Evolutionary conservation across 92 coral and sea anemone species (phyloP).

Genomic region (Virgularia gustaviana): DNA sequence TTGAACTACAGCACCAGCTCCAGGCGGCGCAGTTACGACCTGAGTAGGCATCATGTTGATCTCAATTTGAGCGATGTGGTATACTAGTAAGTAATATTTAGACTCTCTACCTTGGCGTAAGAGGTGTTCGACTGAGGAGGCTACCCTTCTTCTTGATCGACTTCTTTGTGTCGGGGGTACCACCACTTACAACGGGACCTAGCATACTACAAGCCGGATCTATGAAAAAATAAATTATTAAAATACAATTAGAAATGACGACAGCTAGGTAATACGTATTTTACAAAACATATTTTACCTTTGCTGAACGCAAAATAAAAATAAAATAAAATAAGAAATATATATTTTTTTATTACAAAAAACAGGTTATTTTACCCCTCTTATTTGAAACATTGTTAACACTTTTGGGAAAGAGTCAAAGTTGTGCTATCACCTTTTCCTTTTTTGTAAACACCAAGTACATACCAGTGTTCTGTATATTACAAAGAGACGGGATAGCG

Average conservation of each 20-base stretch:
- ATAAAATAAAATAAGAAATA: too few species aligned
- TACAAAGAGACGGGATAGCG: too few species aligned
- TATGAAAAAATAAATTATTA: constrained; percentile 35
- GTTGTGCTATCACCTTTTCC: too few species aligned
- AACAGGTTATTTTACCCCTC: too few species aligned
- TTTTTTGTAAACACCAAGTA: too few species aligned
- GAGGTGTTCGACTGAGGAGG: constrained; percentile 87
- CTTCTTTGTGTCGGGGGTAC: constrained; percentile 43
- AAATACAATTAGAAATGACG: background rate
- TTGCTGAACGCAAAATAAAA: too few species aligned
- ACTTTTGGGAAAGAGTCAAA: too few species aligned
- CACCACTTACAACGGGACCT: constrained; percentile 70
- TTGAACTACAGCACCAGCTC: background rate
- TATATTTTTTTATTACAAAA: too few species aligned
- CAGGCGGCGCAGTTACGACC: background rate
- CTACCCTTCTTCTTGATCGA: constrained; percentile 95
- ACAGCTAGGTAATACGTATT: background rate
- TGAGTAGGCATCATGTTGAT: background rate
- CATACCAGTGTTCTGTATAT: too few species aligned
- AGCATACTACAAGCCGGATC: constrained; percentile 89
- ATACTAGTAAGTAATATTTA: background rate
- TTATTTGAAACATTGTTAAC: too few species aligned
- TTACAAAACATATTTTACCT: too few species aligned
- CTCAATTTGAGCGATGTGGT: background rate
- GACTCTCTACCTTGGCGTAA: constrained; percentile 81